Evolutionary conservation across 2,888 invertebrate species (phyloP).

Genomic region (Ectemnius cavifrons): DNA sequence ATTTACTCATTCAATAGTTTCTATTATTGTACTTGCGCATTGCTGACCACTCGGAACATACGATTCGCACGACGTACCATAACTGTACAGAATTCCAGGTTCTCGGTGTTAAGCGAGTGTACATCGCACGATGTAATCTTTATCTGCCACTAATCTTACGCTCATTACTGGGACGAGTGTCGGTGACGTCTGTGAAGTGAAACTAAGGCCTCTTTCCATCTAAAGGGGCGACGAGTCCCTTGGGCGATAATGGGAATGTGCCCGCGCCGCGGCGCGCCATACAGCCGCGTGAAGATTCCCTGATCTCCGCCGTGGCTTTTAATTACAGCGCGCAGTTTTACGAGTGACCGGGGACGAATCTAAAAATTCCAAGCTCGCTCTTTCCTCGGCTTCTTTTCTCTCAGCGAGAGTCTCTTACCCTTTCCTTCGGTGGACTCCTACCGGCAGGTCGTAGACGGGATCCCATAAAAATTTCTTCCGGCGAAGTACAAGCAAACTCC

Average conservation of each 20-base stretch:
- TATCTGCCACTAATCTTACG: slow-evolving; percentile 5
- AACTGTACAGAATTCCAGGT: background rate
- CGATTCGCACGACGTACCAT: too few species aligned
- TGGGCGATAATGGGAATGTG: slow-evolving; percentile 45
- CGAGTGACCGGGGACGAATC: slow-evolving; percentile 55
- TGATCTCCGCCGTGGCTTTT: slow-evolving; percentile 52
- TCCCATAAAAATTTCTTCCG: slow-evolving; percentile 74
- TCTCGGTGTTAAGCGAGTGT: background rate
- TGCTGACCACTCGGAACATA: too few species aligned
- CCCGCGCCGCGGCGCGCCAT: slow-evolving; percentile 19
- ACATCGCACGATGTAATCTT: slow-evolving; percentile 1
- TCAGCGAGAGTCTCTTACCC: too few species aligned
- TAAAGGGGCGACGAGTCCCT: slow-evolving; percentile 26
- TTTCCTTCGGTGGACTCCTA: slow-evolving; percentile 27
- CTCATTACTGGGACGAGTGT: slow-evolving; percentile 5
- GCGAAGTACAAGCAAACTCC: slow-evolving; percentile 59
- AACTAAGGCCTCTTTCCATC: slow-evolving; percentile 22
- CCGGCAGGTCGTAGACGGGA: slow-evolving; percentile 54
- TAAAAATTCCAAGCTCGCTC: slow-evolving; percentile 66
- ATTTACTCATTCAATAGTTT: too few species aligned
- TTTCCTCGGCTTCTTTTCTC: too few species aligned
- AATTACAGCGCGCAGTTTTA: slow-evolving; percentile 60
- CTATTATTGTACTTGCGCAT: too few species aligned
- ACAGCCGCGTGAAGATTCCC: slow-evolving; percentile 43
- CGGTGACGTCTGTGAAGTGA: slow-evolving; percentile 4